phyloP scores from a whole-genome alignment of 1,140 invertebrate genomes.

The Cotesia glomerata region DNA sequence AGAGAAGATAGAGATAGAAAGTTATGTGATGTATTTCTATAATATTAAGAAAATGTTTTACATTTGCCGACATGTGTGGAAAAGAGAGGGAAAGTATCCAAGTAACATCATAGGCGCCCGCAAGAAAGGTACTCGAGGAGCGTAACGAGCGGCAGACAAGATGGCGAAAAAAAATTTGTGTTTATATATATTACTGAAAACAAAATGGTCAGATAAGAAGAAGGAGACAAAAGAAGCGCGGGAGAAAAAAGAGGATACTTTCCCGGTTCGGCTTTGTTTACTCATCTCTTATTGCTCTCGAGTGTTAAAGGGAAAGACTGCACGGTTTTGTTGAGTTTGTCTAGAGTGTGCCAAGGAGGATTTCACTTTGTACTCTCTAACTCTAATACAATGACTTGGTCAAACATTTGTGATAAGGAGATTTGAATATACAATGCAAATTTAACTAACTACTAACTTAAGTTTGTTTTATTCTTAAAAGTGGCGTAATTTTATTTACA shows the following conservation, averaged over 20 bases:
- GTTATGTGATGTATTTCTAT: background rate
- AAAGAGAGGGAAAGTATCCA: conserved; percentile 1
- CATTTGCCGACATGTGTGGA: background rate
- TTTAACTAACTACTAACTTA: too few species aligned
- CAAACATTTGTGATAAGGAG: conserved; percentile 12
- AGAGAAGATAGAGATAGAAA: conserved; percentile 10
- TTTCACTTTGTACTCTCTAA: conserved; percentile 7
- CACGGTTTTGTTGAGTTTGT: background rate
- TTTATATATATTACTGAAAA: background rate
- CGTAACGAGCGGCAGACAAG: too few species aligned
- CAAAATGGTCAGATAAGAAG: background rate
- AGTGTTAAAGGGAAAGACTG: background rate
- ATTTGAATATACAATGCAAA: background rate
- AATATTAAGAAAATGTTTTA: background rate
- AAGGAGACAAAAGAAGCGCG: background rate
- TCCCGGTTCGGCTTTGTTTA: background rate
- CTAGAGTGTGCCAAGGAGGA: conserved; percentile 1
- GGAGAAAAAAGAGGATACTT: background rate
- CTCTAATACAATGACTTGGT: background rate
- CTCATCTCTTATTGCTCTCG: background rate
- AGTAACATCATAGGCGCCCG: background rate
- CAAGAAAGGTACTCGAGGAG: too few species aligned
- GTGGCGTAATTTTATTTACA: too few species aligned
- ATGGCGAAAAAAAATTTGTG: background rate
- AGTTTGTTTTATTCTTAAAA: background rate